A percentile compares a stretch with the other conserved stretches of the same genome.
Conservation (phyloP, 2,113 vertebrate genomes). For the Pleuronectes platessa region DNA sequence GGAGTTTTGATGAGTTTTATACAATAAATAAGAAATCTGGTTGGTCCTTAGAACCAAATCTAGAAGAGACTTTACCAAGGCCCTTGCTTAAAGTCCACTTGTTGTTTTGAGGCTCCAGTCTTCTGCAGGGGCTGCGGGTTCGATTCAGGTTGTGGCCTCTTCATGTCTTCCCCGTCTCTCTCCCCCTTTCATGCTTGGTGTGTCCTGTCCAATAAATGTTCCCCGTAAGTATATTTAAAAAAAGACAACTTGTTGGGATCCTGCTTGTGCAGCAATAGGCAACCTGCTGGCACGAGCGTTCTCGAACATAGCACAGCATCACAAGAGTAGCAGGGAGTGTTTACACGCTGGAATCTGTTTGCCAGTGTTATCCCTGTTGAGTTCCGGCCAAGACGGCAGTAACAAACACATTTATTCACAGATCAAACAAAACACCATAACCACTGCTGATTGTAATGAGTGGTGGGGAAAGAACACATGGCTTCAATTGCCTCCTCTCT, state of each 20-base stretch:
- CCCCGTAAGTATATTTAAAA: background rate
- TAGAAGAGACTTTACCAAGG: too few species aligned
- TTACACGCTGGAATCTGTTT: conserved; percentile 14
- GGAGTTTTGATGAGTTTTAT: conserved; percentile 39
- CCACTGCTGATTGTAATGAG: conserved; percentile 3
- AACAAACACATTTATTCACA: conserved; percentile 22
- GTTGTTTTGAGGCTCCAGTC: too few species aligned
- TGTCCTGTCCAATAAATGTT: background rate
- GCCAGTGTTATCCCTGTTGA: background rate
- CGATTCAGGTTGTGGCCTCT: too few species aligned
- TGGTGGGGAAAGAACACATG: conserved; percentile 60
- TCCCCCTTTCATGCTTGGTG: too few species aligned
- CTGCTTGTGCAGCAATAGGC: background rate
- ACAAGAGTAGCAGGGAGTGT: background rate
- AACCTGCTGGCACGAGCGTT: background rate
- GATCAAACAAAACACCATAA: conserved; percentile 29
- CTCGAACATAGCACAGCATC: background rate
- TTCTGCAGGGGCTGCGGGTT: too few species aligned
- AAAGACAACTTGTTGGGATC: background rate
- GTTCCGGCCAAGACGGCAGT: conserved; percentile 21
- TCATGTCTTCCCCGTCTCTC: too few species aligned
- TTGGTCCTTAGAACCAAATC: too few species aligned
- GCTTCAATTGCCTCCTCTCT: conserved; percentile 66
- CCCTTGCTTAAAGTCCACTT: too few species aligned
- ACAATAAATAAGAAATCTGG: too few species aligned